These are phyloP conservation scores for Kryphioiulus occultus DNA, from an alignment of 2,888 invertebrate species.

Conservation along the genomic window DNA sequence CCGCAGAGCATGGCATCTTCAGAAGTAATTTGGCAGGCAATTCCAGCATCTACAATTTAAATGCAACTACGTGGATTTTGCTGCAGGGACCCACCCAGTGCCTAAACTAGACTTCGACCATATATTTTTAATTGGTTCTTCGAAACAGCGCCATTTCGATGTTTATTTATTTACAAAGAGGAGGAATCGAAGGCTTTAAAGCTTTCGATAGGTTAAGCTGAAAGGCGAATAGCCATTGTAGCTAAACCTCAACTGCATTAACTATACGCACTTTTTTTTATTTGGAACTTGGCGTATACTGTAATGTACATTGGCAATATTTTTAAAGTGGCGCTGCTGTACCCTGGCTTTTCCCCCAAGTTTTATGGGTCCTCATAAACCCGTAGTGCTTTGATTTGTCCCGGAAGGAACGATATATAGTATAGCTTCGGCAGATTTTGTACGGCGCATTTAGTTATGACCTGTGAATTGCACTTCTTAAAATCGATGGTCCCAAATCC, in stretches of 20 bases:
- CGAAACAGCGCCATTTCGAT: neutral
- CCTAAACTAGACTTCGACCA: neutral
- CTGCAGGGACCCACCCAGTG: neutral
- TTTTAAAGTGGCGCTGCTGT: neutral
- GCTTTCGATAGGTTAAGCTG: neutral
- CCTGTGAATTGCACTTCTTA: conserved; percentile 39
- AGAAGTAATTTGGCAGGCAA: neutral
- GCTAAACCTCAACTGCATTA: neutral
- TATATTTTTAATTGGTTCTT: neutral
- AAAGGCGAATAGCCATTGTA: neutral
- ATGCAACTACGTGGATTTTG: neutral
- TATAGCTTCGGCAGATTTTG: neutral
- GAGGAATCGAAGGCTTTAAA: neutral
- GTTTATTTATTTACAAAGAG: neutral
- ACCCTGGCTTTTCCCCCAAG: neutral
- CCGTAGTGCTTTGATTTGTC: conserved; percentile 35
- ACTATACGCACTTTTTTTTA: neutral
- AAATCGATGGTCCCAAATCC: conserved; percentile 28
- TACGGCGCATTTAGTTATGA: conserved; percentile 9
- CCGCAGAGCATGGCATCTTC: neutral
- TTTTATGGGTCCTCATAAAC: neutral
- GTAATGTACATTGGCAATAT: neutral
- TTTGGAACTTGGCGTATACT: neutral
- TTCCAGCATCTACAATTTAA: neutral
- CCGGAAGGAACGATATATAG: neutral